phyloP scores from a whole-genome alignment of 2,113 vertebrate genomes.

The Fukomys damarensis region DNA sequence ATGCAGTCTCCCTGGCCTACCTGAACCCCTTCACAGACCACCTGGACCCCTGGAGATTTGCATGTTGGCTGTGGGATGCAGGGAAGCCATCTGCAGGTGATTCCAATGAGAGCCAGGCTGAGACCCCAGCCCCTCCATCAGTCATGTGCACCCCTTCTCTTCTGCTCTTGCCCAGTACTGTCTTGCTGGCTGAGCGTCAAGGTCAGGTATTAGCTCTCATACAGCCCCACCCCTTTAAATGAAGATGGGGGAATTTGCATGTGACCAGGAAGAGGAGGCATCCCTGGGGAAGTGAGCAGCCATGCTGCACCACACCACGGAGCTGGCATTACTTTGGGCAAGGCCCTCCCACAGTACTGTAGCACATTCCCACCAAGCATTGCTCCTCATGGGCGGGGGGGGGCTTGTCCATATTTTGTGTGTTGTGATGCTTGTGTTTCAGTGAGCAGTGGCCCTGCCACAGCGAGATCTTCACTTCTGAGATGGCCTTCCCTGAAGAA shows the following conservation, averaged over 20 bases:
- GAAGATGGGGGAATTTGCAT: not conserved
- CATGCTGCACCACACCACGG: no score
- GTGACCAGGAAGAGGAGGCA: not conserved
- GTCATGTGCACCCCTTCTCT: no score
- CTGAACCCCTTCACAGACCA: not conserved
- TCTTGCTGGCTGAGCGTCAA: no score
- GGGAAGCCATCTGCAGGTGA: not conserved
- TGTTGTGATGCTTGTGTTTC: not conserved
- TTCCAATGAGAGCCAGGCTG: not conserved
- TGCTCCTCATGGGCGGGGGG: not conserved
- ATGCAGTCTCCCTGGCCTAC: not conserved
- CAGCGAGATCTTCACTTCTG: fast-evolving
- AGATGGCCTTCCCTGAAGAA: not conserved
- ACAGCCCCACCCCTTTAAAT: not conserved
- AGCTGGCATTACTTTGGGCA: not conserved
- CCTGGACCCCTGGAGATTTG: not conserved
- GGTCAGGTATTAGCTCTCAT: no score
- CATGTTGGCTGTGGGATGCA: not conserved
- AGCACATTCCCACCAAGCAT: not conserved
- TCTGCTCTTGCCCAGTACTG: not conserved
- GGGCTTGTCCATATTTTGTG: not conserved
- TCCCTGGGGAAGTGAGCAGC: fast-evolving
- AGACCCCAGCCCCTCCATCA: not conserved
- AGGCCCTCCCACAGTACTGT: not conserved
- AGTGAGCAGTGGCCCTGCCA: not conserved